These are phyloP conservation scores for Corydoras maculifer DNA, from an alignment of 2,113 vertebrate species.

Conservation along the genomic window DNA sequence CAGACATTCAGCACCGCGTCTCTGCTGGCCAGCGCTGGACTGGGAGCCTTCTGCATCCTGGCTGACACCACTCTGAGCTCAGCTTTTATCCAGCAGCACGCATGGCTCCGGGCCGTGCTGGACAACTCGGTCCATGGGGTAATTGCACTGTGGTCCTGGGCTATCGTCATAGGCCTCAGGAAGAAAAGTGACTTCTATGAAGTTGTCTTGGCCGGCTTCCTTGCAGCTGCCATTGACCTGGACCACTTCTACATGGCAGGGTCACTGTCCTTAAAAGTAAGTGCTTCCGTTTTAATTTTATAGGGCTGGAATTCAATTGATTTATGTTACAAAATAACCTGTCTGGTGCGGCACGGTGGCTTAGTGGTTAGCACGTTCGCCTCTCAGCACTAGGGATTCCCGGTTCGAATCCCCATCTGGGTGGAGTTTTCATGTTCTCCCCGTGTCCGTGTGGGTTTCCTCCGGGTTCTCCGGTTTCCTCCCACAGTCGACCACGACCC, in stretches of 20 bases:
- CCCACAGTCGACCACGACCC: too few species aligned
- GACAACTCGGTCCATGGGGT: conserved; percentile 82
- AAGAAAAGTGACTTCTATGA: conserved; percentile 88
- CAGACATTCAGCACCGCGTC: conserved; percentile 84
- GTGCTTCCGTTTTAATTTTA: conserved; percentile 6
- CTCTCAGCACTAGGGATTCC: too few species aligned
- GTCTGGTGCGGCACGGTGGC: too few species aligned
- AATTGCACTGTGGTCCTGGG: conserved; percentile 94
- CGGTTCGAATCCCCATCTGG: too few species aligned
- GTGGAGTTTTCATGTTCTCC: too few species aligned
- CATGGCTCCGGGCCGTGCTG: conserved; percentile 80
- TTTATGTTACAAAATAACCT: background rate
- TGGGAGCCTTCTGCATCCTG: conserved; percentile 81
- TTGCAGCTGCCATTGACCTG: conserved; percentile 85
- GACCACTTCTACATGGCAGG: conserved; percentile 89
- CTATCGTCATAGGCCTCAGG: conserved; percentile 79
- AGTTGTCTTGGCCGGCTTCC: conserved; percentile 80
- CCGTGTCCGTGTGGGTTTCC: too few species aligned
- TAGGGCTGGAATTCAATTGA: background rate
- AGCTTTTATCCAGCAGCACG: conserved; percentile 74
- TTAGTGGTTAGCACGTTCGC: too few species aligned
- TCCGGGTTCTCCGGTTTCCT: too few species aligned
- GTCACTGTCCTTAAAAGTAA: conserved; percentile 86
- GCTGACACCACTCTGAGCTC: conserved; percentile 77
- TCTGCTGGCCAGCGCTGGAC: conserved; percentile 75